These are phyloP conservation scores for Sebastiscus albofasciatus DNA, from an alignment of 2,797 vertebrate genomes.

Conservation along the genomic window DNA sequence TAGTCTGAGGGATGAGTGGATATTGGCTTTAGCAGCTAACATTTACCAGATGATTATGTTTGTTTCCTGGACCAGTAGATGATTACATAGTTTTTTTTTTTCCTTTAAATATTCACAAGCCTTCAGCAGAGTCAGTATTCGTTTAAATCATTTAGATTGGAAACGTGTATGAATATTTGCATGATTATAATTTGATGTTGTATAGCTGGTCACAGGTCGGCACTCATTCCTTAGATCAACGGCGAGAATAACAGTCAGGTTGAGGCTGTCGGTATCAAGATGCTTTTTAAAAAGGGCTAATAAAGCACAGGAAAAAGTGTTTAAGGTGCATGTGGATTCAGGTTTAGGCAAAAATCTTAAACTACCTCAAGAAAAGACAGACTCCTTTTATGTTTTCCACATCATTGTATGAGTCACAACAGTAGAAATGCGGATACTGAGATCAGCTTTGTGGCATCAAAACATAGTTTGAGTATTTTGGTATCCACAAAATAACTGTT, in stretches of 20 bases:
- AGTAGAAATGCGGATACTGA: not conserved
- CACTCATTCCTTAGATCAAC: not conserved
- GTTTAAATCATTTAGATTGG: conserved; percentile 25
- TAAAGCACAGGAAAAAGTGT: not conserved
- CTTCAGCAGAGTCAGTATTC: conserved; percentile 16
- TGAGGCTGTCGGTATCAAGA: not conserved
- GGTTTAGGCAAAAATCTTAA: not conserved
- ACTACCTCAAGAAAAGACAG: not conserved
- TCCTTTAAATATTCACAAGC: conserved; percentile 42
- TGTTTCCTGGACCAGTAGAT: conserved; percentile 18
- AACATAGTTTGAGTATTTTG: not conserved
- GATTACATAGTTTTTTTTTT: conserved; percentile 25
- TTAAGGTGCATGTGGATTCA: not conserved
- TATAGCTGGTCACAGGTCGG: not conserved
- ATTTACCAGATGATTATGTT: conserved; percentile 22
- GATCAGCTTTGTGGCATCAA: conserved; percentile 10
- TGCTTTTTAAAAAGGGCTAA: not conserved
- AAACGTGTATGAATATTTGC: conserved; percentile 36
- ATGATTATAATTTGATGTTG: conserved; percentile 12
- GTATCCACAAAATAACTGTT: not conserved
- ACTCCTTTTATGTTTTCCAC: not conserved
- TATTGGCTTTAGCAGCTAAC: conserved; percentile 9
- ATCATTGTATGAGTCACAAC: not conserved
- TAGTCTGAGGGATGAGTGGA: not conserved
- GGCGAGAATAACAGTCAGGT: not conserved